phyloP scores from a whole-genome alignment of 1,140 invertebrate species.

The Laupala kohalensis region DNA sequence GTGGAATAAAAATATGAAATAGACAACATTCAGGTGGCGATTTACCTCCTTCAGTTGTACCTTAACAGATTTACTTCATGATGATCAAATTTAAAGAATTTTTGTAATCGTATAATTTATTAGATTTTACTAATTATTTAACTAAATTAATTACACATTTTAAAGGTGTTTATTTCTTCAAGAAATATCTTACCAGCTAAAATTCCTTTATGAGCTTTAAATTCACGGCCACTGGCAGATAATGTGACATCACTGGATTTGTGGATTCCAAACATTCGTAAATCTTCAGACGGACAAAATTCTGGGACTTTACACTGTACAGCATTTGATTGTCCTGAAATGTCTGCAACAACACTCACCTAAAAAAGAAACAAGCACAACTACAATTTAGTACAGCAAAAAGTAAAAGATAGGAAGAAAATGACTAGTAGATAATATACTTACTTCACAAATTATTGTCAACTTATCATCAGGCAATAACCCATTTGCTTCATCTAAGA shows the following conservation, averaged over 20 bases:
- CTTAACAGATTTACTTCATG: too few relatives aligned
- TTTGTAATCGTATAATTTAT: constrained; percentile 4
- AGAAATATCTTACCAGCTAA: constrained; percentile 58
- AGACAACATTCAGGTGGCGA: too few relatives aligned
- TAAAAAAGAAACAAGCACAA: constrained; percentile 23
- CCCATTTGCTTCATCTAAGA: constrained; percentile 95
- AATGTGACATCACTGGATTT: constrained; percentile 94
- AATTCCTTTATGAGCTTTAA: constrained; percentile 95
- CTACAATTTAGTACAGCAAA: neutral
- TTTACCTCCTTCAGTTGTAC: too few relatives aligned
- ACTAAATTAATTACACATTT: neutral
- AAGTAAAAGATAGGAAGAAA: neutral
- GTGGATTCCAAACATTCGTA: constrained; percentile 88
- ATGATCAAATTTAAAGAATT: neutral
- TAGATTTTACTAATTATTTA: too few relatives aligned
- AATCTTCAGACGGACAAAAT: constrained; percentile 85
- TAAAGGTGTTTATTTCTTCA: neutral
- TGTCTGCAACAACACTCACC: constrained; percentile 91
- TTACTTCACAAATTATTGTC: constrained; percentile 97
- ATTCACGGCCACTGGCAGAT: constrained; percentile 80
- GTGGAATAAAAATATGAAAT: too few relatives aligned
- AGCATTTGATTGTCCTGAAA: constrained; percentile 86
- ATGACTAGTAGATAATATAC: neutral
- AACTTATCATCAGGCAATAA: constrained; percentile 95
- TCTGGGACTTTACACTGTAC: constrained; percentile 96